Percentiles rank a stretch among this genome's conserved stretches.
These are phyloP conservation scores for Brachypteracias leptosomus DNA, from an alignment of 2,113 vertebrate species.

Conservation along the genomic window DNA sequence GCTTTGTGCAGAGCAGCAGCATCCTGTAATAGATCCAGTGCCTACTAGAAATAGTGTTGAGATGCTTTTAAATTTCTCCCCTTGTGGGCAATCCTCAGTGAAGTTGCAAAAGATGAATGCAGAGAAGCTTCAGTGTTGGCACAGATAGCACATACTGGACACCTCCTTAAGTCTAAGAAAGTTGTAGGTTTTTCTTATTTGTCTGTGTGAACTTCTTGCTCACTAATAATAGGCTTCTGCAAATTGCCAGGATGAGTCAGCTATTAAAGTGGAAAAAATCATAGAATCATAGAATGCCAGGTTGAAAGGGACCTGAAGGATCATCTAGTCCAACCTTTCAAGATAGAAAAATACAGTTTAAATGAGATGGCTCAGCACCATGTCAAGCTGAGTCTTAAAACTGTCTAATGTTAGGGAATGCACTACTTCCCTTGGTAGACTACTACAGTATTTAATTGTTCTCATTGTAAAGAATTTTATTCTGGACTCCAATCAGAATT, in stretches of 20 bases:
- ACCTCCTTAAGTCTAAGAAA: background rate
- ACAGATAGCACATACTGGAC: background rate
- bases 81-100: background rate
- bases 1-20: background rate
- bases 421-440: no score
- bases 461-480: no score
- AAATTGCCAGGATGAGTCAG: background rate
- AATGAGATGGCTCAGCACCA: no score
- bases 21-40: background rate
- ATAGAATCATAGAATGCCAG: no score
- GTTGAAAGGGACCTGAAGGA: no score
- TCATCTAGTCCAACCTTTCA: no score
- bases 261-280: background rate
- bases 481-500: no score
- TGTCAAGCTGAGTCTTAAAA: no score
- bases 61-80: background rate
- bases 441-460: no score
- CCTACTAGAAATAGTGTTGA: background rate
- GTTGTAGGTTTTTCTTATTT: background rate
- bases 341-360: no score
- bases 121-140: background rate
- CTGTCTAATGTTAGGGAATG: no score
- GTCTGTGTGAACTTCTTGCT: background rate
- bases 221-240: background rate
- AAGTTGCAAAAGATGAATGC: background rate